Conservation (phyloP, 2,797 vertebrate species). For the Pelobates cultripes region DNA sequence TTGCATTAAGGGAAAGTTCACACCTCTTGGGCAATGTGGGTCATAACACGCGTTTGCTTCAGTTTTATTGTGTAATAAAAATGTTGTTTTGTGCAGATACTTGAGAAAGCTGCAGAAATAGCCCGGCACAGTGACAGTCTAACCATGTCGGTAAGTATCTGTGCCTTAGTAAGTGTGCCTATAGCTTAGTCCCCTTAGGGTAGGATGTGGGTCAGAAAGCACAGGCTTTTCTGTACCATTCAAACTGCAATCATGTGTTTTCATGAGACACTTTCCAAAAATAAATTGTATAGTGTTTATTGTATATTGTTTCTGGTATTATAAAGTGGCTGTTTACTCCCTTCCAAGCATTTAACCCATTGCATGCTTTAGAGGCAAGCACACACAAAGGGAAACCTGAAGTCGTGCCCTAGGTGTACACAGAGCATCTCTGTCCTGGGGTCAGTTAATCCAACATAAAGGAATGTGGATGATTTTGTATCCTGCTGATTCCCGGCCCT, state of each 20-base stretch:
- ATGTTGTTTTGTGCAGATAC: constrained; percentile 78
- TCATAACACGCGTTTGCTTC: background rate
- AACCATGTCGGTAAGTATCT: constrained; percentile 78
- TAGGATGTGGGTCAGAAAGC: background rate
- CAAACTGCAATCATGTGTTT: background rate
- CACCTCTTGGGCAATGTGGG: no score
- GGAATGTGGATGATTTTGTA: constrained; percentile 5
- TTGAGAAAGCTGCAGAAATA: constrained; percentile 96
- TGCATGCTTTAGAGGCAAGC: background rate
- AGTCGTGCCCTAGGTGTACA: background rate
- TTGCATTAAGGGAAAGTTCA: no score
- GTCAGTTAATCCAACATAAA: background rate
- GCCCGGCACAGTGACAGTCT: constrained; percentile 80
- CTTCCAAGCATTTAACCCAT: background rate
- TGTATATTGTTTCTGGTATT: background rate
- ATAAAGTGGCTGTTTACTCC: background rate
- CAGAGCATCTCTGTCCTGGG: background rate
- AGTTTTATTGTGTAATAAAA: background rate
- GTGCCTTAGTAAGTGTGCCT: background rate
- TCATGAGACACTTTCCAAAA: background rate
- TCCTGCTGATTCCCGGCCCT: background rate
- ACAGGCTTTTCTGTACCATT: background rate
- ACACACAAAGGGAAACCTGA: background rate
- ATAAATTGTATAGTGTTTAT: background rate
- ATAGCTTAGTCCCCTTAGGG: background rate